Base-by-base conservation (phyloP, 2,888 invertebrate genomes). In the Spisula solida region DNA sequence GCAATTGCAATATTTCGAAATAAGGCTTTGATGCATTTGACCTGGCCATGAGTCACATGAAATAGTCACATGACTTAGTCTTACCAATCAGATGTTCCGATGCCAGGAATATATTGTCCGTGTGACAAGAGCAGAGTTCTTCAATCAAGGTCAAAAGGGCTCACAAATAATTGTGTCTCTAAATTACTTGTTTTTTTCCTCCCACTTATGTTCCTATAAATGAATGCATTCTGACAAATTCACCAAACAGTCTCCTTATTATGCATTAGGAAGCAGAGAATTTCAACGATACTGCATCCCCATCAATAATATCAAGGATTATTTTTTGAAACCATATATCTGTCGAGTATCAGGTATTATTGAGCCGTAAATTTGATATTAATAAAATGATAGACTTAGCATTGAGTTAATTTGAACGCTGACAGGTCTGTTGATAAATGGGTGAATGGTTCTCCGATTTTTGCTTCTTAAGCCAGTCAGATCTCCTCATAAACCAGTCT, bases 401-500 rank as follows among this genome's bases (percentile, higher is more conserved):
- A 75, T 75, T 34, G 75, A 75, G 75, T 75, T 75, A 80, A 48
- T 80, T 80, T 47, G 41, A 51, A 80, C 25, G n/a, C 55, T 34
- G 56, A 56, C 56, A 20, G 56, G 29, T 55, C 20, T 14, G 29
- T 80, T 79, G 85, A 85, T 85, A 85, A 47, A 79, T 85, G 25
- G 20, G 31, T 16, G 85, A 79, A 51, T 79, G 79, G 85, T 85
- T 85, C 78, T 16, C 51, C 25, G 48, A 48, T n/a, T 56, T 34
- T 51, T 78, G 85, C 31, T 75, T 29, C 78, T 56, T 55, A 16
- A 56, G 56, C 41, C 0, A 41, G 48, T 41, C 85, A 79, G 47
- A 78, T 55, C 18, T 78, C 78, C 78, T 79, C 85, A 85, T 85
- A 85, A 85, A 85, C 85, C 78, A 85, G 85, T 85, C 85, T 78